phyloP scores from a whole-genome alignment of 2,113 vertebrate species.

The Syrrhaptes paradoxus region DNA sequence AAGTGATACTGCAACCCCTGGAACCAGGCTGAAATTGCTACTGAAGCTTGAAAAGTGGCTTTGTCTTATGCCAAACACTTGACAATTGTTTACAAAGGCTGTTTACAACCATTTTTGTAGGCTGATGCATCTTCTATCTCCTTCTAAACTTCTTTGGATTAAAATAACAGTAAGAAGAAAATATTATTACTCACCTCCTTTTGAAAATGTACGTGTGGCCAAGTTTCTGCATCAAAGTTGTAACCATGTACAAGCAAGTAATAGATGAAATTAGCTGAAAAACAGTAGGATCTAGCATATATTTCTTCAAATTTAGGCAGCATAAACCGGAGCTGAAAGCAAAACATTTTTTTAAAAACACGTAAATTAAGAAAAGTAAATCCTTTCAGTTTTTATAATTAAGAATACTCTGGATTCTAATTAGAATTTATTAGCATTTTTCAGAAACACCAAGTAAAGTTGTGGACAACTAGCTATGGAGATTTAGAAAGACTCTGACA shows the following conservation, averaged over 20 bases:
- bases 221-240: slow-evolving; percentile 85
- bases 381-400: neutral
- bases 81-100: neutral
- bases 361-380: neutral
- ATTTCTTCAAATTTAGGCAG: slow-evolving; percentile 68
- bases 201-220: slow-evolving; percentile 85
- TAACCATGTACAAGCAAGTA: slow-evolving; percentile 86
- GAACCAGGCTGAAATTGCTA: neutral
- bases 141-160: neutral
- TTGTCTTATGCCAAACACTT: neutral
- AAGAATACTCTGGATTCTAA: neutral
- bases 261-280: slow-evolving; percentile 86
- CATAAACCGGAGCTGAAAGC: slow-evolving; percentile 77
- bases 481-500: neutral
- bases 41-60: neutral
- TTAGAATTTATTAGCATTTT: neutral
- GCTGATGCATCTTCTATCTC: neutral
- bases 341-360: neutral
- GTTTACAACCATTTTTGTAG: neutral
- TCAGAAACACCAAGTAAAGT: neutral
- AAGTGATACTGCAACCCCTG: neutral
- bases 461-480: neutral
- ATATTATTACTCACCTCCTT: slow-evolving; percentile 79
- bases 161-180: neutral
- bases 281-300: slow-evolving; percentile 87